Conservation (phyloP, 1,140 invertebrate genomes). For the Ridgeia piscesae region DNA sequence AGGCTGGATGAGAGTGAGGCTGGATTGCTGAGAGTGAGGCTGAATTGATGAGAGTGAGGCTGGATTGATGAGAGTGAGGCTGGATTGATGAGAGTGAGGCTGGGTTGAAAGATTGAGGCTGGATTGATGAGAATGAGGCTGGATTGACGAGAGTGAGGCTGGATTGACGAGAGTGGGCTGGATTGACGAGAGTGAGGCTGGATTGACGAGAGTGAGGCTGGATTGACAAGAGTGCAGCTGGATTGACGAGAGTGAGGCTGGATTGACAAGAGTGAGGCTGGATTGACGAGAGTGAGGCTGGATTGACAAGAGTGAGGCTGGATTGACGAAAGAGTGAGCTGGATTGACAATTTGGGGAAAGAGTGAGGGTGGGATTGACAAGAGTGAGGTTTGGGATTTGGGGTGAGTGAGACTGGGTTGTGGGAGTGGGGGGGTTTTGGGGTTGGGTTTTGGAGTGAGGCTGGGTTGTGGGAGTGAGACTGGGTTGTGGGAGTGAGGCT, state of each 20-base stretch:
- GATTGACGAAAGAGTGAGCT: too few species aligned
- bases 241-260: too few species aligned
- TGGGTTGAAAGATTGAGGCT: background rate
- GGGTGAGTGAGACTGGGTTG: too few species aligned
- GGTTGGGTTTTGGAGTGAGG: too few species aligned
- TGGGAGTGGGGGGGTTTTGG: too few species aligned
- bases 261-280: too few species aligned
- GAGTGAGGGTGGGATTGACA: background rate
- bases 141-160: background rate
- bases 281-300: too few species aligned
- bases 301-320: too few species aligned
- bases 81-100: background rate
- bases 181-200: background rate
- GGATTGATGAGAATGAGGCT: background rate
- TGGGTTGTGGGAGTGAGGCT: too few species aligned
- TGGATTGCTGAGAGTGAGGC: background rate
- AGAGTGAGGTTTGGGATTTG: background rate
- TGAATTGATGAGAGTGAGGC: background rate
- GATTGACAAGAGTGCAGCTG: too few species aligned
- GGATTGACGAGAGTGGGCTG: background rate
- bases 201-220: background rate
- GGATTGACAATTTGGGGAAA: too few species aligned
- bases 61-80: background rate
- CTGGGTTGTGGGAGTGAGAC: too few species aligned
- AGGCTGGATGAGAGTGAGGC: background rate